Base-by-base conservation (phyloP, 2,888 invertebrate genomes). In the Stramonita haemastoma region DNA sequence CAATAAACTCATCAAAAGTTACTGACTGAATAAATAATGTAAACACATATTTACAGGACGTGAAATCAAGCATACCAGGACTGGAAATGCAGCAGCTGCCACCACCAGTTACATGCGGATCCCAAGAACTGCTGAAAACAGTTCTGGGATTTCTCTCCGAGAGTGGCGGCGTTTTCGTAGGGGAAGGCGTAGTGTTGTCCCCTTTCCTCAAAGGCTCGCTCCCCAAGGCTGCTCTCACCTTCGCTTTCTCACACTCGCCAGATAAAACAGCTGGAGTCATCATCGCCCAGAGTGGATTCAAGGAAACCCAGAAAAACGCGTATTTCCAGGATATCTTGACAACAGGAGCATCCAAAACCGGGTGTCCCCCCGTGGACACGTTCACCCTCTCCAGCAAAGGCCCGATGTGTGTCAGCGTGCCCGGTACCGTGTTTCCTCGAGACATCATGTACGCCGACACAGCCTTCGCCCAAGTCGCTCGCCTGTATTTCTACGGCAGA, bases 101-200 rank as follows among this genome's bases (percentile, higher is more conserved):
- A 15, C 15, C 57, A 4, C 8, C 60, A 15, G 22, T 66, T 22
- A 0, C 86, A 5, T 89, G 89, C 26, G 89, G 87, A 8, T 81
- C 87, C 0, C 11, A 0, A 6, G 88, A 77, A 34, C 34, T 79
- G 36, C 79, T 87, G 8, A 26, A 32, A 17, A 29, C 79, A 2
- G 89, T 70, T n/a, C 73, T 90, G 22, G 66, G 56, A 13, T 60
- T 86, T 19, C 60, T 90, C 57, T n/a, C 86, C 32, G n/a, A 22
- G 29, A 22, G 83, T 8, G 90, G 90, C 4, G 90, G 90, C 4
- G 70, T 89, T 22, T 90, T 77, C 60, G 13, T 90, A 0, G 88
- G 88, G 11, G 88, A 90, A 29, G 22, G 29, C 66, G 66, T 87
- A 4, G 22, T 90, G 8, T 13, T 90, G 56, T 22, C 83, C 22